phyloP scores from a whole-genome alignment of 2,888 invertebrate genomes.

The Phytoseiulus persimilis region DNA sequence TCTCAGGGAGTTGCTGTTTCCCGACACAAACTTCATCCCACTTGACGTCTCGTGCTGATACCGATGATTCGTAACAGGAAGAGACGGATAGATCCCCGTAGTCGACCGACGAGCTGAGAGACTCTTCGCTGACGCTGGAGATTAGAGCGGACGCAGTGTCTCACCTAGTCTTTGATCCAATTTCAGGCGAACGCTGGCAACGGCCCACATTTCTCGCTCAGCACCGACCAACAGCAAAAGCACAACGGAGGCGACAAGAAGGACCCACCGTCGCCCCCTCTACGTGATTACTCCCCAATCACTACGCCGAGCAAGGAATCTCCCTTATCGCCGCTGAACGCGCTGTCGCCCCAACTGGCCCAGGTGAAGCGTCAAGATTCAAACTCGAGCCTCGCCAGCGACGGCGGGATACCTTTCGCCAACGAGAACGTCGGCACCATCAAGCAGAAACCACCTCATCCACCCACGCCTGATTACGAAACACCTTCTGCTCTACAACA shows the following conservation, averaged over 20 bases:
- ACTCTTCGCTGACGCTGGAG: conserved; percentile 48
- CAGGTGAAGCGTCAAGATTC: conserved; percentile 44
- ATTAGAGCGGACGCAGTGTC: conserved; percentile 44
- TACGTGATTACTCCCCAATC: conserved; percentile 16
- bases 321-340: conserved; percentile 12
- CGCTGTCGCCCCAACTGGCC: conserved; percentile 41
- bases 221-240: conserved; percentile 19
- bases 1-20: not conserved
- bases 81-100: too few species aligned
- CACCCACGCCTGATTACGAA: conserved; percentile 46
- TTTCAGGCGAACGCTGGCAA: conserved; percentile 50
- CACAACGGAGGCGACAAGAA: not conserved
- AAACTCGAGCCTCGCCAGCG: conserved; percentile 43
- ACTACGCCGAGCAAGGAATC: conserved; percentile 13
- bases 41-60: conserved; percentile 42
- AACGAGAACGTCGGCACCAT: conserved; percentile 98
- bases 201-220: conserved; percentile 56
- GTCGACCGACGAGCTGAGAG: not conserved
- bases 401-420: conserved; percentile 62
- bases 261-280: conserved; percentile 24
- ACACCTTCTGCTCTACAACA: conserved; percentile 41
- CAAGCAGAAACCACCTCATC: conserved; percentile 63
- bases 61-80: conserved; percentile 46
- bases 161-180: conserved; percentile 43
- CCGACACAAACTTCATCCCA: not conserved